A percentile compares a stretch with the other conserved stretches of the same genome.
phyloP scores from a whole-genome alignment of 1,140 invertebrate species.

The Zaprionus ornatus region DNA sequence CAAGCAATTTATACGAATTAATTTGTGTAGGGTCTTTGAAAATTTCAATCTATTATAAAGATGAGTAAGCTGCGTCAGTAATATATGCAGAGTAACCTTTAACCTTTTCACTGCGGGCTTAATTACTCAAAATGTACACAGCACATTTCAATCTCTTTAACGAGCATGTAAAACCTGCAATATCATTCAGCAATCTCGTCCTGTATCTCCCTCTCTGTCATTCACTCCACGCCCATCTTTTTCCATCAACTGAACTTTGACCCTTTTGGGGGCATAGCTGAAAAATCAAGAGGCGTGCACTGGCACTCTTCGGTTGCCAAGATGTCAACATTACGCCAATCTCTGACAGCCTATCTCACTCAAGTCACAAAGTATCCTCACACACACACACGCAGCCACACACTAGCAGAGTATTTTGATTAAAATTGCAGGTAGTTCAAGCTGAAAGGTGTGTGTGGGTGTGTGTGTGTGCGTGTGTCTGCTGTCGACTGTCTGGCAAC shows the following conservation, averaged over 20 bases:
- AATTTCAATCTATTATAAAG: not conserved
- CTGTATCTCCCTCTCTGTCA: not conserved
- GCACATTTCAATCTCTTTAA: constrained; percentile 1
- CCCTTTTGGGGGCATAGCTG: constrained; percentile 2
- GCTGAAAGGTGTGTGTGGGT: constrained; percentile 13
- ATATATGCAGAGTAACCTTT: not conserved
- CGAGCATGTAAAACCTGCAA: not conserved
- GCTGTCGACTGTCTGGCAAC: constrained; percentile 33
- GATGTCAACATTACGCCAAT: constrained; percentile 49
- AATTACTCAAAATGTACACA: not conserved
- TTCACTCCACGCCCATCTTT: not conserved
- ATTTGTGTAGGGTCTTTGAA: not conserved
- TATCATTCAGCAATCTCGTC: not conserved
- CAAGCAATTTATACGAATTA: not conserved
- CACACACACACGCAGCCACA: constrained; percentile 5
- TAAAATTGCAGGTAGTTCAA: constrained; percentile 52
- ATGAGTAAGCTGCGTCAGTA: not conserved
- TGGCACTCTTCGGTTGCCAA: constrained; percentile 40
- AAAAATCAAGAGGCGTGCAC: constrained; percentile 17
- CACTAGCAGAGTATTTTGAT: constrained; percentile 40
- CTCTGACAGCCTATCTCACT: constrained; percentile 46
- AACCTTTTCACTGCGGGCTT: not conserved
- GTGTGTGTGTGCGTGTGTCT: constrained; percentile 14
- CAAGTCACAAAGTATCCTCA: constrained; percentile 41
- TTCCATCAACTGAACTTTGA: not conserved